These are phyloP conservation scores for Narcine bancroftii DNA, from an alignment of 2,113 vertebrate species.

Conservation along the genomic window DNA sequence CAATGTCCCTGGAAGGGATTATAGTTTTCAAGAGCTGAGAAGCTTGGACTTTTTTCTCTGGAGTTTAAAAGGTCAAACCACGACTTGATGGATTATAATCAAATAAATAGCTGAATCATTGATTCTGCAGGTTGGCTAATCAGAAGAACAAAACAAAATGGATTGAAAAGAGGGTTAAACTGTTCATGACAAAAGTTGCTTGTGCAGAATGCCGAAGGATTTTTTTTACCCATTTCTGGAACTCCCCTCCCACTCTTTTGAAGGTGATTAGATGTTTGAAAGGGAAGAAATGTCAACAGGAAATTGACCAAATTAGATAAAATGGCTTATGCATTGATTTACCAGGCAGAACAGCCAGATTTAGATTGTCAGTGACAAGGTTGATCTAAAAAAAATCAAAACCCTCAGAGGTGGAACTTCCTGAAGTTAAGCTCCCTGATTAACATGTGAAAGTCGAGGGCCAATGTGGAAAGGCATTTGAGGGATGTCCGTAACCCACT, in stretches of 20 bases:
- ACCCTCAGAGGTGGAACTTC: not conserved
- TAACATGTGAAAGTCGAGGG: not conserved
- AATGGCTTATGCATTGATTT: not conserved
- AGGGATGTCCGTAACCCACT: not conserved
- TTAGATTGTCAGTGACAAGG: not conserved
- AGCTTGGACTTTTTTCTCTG: not conserved
- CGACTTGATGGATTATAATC: not conserved
- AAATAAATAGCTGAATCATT: not conserved
- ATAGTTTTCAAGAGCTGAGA: not conserved
- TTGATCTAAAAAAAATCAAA: not conserved
- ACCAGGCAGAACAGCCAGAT: not conserved
- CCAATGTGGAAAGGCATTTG: no score
- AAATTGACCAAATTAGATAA: not conserved
- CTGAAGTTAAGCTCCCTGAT: not conserved
- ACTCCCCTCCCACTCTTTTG: not conserved
- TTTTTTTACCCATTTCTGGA: not conserved
- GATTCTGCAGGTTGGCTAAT: not conserved
- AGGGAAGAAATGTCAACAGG: not conserved
- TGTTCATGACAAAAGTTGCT: not conserved
- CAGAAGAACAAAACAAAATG: not conserved
- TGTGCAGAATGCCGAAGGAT: not conserved
- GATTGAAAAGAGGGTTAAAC: not conserved
- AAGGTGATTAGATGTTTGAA: conserved; percentile 3
- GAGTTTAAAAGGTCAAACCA: not conserved
- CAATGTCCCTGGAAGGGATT: not conserved